Percentiles rank a stretch among this genome's conserved stretches.
These are phyloP conservation scores for Gymnodraco acuticeps DNA, from an alignment of 2,797 vertebrate genomes.

Conservation along the genomic window DNA sequence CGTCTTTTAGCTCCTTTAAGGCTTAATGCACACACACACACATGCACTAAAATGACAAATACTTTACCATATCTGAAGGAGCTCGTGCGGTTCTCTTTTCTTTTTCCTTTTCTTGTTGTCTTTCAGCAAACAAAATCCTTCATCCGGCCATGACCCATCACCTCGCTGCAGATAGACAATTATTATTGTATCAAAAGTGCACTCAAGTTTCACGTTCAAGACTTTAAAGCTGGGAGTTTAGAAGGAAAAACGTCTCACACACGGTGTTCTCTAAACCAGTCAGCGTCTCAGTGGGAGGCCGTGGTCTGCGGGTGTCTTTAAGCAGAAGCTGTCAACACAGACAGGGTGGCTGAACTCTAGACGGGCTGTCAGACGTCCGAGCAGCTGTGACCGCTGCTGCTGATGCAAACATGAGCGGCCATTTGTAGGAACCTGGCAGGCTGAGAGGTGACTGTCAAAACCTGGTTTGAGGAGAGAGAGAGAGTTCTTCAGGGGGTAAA, in stretches of 20 bases:
- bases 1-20: conserved; percentile 51
- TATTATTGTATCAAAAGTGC: background rate
- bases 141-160: conserved; percentile 10
- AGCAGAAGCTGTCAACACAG: conserved; percentile 74
- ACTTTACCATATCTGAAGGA: background rate
- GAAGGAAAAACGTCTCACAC: conserved; percentile 32
- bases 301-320: conserved; percentile 64
- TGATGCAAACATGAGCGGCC: conserved; percentile 76
- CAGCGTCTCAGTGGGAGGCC: conserved; percentile 59
- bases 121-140: conserved; percentile 18
- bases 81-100: conserved; percentile 19
- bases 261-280: conserved; percentile 48
- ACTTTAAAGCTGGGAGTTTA: conserved; percentile 30
- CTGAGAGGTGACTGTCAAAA: conserved; percentile 72
- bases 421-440: conserved; percentile 73
- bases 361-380: conserved; percentile 73
- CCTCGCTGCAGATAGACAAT: background rate
- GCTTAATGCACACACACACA: conserved; percentile 44
- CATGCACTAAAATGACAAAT: conserved; percentile 33
- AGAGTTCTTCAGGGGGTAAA: conserved; percentile 29
- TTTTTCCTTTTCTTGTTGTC: background rate
- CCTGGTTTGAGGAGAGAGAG: conserved; percentile 23
- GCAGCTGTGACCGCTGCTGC: conserved; percentile 70
- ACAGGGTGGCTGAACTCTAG: conserved; percentile 73
- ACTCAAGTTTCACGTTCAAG: conserved; percentile 21